These are phyloP conservation scores for Panthera leo DNA, from an alignment of 2,113 vertebrate species.

Conservation along the genomic window DNA sequence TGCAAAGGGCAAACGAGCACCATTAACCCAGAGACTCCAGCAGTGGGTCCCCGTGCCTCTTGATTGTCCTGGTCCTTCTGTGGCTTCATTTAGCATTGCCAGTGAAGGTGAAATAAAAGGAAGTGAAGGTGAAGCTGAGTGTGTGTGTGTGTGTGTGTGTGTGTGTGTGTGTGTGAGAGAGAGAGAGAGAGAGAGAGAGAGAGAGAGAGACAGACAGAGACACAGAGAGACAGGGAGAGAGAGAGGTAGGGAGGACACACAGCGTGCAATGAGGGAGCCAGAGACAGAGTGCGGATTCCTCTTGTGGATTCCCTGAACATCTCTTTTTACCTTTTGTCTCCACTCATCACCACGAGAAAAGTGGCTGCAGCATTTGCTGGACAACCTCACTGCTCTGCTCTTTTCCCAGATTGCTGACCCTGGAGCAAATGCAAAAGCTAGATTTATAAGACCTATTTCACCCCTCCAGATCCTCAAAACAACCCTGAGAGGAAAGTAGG, in stretches of 20 bases:
- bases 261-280: rapidly evolving
- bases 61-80: background rate
- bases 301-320: rapidly evolving
- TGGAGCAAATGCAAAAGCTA: background rate
- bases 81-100: background rate
- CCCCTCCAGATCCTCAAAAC: background rate
- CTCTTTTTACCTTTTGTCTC: background rate
- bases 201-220: background rate
- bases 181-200: background rate
- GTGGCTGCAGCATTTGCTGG: background rate
- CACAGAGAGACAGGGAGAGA: background rate
- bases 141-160: background rate
- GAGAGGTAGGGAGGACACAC: too few relatives aligned
- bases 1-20: background rate
- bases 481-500: background rate
- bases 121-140: background rate
- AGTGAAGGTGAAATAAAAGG: background rate
- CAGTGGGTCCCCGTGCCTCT: too few relatives aligned
- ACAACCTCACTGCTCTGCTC: too few relatives aligned
- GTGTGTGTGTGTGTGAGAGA: background rate
- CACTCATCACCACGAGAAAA: background rate
- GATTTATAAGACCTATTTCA: background rate
- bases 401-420: background rate
- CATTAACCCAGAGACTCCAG: background rate
- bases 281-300: background rate